Conservation (phyloP, 92 coral and sea anemone genomes). For the Porites divaricata region DNA sequence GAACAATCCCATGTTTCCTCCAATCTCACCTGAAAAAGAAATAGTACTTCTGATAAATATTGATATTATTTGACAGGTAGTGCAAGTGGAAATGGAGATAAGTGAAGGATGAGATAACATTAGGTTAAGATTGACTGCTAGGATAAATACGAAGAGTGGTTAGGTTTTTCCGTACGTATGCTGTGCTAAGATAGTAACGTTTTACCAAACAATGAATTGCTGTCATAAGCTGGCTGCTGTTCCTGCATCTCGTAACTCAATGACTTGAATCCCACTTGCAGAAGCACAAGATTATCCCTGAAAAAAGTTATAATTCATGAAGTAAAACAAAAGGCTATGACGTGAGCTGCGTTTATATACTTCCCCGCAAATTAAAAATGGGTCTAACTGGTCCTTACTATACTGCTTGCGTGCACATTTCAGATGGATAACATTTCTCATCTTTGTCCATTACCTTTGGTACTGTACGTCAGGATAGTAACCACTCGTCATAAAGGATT, state of each 20-base stretch:
- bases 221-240: conserved; percentile 33
- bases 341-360: no score
- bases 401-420: background rate
- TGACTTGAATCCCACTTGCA: conserved; percentile 42
- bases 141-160: no score
- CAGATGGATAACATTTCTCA: no score
- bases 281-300: conserved; percentile 27
- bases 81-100: no score
- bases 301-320: background rate
- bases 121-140: no score
- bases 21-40: conserved; percentile 38
- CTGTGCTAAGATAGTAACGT: background rate
- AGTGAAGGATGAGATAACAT: no score
- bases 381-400: background rate
- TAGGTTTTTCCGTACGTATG: no score
- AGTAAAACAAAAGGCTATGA: background rate
- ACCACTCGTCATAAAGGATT: background rate
- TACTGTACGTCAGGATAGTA: conserved; percentile 2
- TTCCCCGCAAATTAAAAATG: background rate
- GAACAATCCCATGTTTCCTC: conserved; percentile 55
- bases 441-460: conserved; percentile 9
- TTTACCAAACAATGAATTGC: conserved; percentile 28
- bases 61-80: no score
- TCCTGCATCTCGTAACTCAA: conserved; percentile 36
- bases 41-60: background rate